These are phyloP conservation scores for Graptemys geographica DNA, from an alignment of 2,797 vertebrate genomes.

Conservation along the genomic window DNA sequence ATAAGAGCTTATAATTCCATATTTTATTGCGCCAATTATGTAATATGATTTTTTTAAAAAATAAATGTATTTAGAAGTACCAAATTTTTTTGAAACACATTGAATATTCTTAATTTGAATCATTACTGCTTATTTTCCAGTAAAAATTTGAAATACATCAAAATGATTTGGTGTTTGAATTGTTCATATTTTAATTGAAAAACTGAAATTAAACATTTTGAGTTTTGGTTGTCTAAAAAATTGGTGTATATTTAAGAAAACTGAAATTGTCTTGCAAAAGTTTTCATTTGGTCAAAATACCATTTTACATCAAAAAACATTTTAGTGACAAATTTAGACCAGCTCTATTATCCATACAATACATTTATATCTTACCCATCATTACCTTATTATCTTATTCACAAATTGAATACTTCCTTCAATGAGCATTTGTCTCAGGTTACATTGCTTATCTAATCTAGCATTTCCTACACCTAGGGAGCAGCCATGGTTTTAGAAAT, in stretches of 20 bases:
- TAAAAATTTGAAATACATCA: not conserved
- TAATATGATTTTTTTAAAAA: not conserved
- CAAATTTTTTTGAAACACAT: not conserved
- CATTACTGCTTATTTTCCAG: not conserved
- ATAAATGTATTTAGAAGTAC: not conserved
- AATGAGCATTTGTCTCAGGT: not conserved
- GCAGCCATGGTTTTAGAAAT: not conserved
- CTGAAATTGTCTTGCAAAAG: not conserved
- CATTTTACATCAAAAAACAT: too few relatives aligned
- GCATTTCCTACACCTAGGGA: not conserved
- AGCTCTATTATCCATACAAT: not conserved
- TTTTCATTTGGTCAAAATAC: not conserved
- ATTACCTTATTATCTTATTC: not conserved
- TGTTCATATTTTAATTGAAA: not conserved
- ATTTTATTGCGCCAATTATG: not conserved
- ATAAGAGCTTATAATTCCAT: not conserved
- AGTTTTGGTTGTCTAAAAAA: not conserved
- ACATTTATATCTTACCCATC: not conserved
- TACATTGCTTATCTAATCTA: not conserved
- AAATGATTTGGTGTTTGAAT: not conserved
- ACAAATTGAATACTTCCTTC: not conserved
- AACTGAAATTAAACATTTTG: not conserved
- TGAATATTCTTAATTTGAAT: not conserved
- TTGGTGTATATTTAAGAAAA: not conserved
- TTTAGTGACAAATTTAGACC: too few relatives aligned